A percentile compares a stretch with the other conserved stretches of the same genome.
These are phyloP conservation scores for Mirza zaza DNA, from an alignment of 2,113 vertebrate species.

Conservation along the genomic window DNA sequence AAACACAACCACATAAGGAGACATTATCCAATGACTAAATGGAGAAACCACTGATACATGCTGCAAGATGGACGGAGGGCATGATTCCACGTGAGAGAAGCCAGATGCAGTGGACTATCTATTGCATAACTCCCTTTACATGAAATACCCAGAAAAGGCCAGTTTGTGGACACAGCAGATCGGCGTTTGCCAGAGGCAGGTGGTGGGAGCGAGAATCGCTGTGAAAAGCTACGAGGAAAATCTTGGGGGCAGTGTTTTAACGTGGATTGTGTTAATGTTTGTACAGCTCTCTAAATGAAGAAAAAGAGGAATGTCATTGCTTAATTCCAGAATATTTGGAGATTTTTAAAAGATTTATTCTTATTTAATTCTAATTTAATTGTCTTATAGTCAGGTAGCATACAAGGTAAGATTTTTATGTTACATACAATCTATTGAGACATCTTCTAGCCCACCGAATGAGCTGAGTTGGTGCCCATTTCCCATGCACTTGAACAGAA, in stretches of 20 bases:
- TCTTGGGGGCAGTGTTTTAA: rapidly evolving
- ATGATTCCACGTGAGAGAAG: background rate
- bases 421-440: too few relatives aligned
- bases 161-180: background rate
- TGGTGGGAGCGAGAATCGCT: rapidly evolving
- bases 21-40: background rate
- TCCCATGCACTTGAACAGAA: rapidly evolving
- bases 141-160: too few relatives aligned
- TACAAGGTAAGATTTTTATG: background rate
- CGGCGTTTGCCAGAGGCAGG: rapidly evolving
- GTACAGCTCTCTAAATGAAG: background rate
- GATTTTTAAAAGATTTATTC: background rate
- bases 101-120: background rate
- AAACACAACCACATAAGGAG: rapidly evolving
- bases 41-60: rapidly evolving
- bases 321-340: background rate
- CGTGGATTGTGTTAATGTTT: rapidly evolving
- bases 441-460: rapidly evolving
- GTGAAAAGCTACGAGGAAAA: rapidly evolving
- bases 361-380: background rate
- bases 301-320: too few relatives aligned
- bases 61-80: rapidly evolving
- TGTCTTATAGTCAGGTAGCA: background rate
- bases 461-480: rapidly evolving
- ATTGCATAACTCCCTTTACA: rapidly evolving